Evolutionary conservation across 2,888 invertebrate genomes (phyloP), one percentile per base, ranked within the genome.

Genomic region (Hipparchia semele): DNA sequence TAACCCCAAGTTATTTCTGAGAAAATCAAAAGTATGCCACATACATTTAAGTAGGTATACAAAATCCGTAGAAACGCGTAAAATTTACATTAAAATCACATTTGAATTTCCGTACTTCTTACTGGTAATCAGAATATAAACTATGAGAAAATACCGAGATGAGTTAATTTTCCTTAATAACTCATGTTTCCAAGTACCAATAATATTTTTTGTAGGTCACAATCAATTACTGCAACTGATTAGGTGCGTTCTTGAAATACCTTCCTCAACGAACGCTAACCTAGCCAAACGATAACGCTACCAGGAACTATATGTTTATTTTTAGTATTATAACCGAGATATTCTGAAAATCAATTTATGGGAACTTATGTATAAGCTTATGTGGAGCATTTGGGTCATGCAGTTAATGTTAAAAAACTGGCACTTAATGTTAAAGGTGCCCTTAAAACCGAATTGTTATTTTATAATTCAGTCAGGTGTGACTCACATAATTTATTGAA

Each of bases 41-140:
- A 69, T 61, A 56, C n/a, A 58, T 67, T 68, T 62, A 12, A 62
- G 39, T 39, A 39, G 39, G 6, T 53, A 49, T 39, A 65, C 62
- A 45, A 60, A 72, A 60, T 73, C 64, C 73, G 45, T 60, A 60
- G 69, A 71, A 66, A 39, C 65, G 51, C 51, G 58, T 67, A 45
- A 13, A 67, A 67, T 67, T 67, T 67, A 67, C 67, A 67, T 67
- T 46, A 58, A 67, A 67, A 45, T 46, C 23, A 58, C 45, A 67
- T 67, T 67, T 67, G 61, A 39, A 59, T 69, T 69, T 59, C 59
- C 59, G 13, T 13, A 49, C 58, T 49, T 23, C 51, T 60, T 60
- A 60, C 53, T 69, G 23, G 23, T 72, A 69, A 56, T 66, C 49
- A 70, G 51, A 69, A 65, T 54, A 66, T 53, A 33, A 53, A 12